phyloP scores from a whole-genome alignment of 2,113 vertebrate species.

The Orientallactaga bullata region DNA sequence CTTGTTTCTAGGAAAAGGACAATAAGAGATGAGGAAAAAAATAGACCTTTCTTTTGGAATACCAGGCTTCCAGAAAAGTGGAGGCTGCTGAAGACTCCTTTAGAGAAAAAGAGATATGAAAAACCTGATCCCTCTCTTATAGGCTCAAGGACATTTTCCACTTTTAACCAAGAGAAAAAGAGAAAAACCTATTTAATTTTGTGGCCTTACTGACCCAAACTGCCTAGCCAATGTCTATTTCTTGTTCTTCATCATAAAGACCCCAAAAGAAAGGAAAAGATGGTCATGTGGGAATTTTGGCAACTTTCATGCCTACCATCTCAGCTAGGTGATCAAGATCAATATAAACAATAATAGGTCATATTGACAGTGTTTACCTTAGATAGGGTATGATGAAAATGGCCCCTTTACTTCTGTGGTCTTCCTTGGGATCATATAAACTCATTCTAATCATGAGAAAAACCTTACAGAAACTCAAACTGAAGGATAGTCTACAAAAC shows the following conservation, averaged over 20 bases:
- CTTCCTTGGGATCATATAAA: neutral
- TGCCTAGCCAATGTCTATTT: no score
- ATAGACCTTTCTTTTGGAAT: no score
- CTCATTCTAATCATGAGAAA: neutral
- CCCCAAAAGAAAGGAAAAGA: neutral
- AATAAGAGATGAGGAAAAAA: no score
- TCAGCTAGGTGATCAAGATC: neutral
- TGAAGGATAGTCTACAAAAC: conserved; percentile 17
- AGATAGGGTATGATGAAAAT: neutral
- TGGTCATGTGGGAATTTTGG: neutral
- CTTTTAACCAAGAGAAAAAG: no score
- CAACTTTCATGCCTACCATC: neutral
- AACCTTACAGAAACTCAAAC: neutral
- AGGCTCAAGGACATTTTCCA: no score
- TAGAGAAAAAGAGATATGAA: no score
- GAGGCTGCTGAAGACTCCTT: no score
- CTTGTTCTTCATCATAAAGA: neutral
- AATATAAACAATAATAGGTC: neutral
- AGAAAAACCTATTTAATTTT: no score
- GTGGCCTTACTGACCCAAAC: no score
- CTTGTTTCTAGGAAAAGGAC: no score
- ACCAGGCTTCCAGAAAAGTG: no score
- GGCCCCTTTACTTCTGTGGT: neutral
- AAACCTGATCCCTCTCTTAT: no score
- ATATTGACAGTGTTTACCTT: neutral